Conservation (phyloP, 2,113 vertebrate species). For the Tiliqua scincoides region DNA sequence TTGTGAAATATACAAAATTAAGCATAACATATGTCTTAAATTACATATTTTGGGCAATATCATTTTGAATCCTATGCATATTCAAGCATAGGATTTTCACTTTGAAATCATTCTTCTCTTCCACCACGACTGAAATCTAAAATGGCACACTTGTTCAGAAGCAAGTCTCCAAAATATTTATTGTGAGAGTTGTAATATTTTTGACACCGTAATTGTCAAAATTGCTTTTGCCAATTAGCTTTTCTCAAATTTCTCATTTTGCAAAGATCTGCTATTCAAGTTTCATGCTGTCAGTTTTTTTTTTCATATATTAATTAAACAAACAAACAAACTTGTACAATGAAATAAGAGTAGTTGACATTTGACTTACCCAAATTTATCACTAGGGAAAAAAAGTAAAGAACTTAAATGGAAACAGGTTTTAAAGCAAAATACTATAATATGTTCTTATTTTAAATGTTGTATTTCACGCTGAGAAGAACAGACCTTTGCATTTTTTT, state of each 20-base stretch:
- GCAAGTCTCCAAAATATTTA: too few relatives aligned
- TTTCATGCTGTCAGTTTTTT: too few relatives aligned
- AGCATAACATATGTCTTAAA: too few relatives aligned
- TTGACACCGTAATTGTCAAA: not conserved
- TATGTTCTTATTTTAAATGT: not conserved
- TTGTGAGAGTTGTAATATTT: not conserved
- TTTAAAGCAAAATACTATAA: not conserved
- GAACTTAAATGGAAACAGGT: not conserved
- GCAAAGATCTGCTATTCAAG: too few relatives aligned
- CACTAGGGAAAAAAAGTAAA: not conserved
- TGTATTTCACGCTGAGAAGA: not conserved
- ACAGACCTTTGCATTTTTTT: not conserved
- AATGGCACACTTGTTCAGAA: too few relatives aligned
- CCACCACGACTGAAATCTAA: too few relatives aligned
- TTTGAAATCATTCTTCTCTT: too few relatives aligned
- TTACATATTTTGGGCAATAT: too few relatives aligned
- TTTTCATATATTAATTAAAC: not conserved
- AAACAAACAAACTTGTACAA: not conserved
- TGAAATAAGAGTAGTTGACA: slow-evolving; percentile 2
- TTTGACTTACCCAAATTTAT: not conserved
- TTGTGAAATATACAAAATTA: too few relatives aligned
- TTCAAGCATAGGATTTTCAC: too few relatives aligned
- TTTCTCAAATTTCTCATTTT: not conserved
- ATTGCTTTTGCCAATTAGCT: not conserved
- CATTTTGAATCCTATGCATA: too few relatives aligned